A percentile compares a stretch with the other conserved stretches of the same genome.
These are phyloP conservation scores for Albula glossodonta DNA, from an alignment of 2,113 vertebrate species.

Conservation along the genomic window DNA sequence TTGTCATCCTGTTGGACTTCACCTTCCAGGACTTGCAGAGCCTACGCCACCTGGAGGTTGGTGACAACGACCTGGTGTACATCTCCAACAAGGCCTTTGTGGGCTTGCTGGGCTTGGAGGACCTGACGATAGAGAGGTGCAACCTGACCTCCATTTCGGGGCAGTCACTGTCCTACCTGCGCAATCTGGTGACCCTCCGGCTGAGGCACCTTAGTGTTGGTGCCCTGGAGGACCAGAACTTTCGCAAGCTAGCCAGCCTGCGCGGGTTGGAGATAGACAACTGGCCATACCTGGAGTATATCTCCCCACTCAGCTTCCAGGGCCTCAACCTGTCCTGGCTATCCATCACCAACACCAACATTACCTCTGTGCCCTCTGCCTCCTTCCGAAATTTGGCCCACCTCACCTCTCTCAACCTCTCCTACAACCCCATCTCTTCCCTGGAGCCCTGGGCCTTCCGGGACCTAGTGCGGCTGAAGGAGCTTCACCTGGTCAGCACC, in stretches of 20 bases:
- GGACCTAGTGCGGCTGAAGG: constrained; percentile 87
- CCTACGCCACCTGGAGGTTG: constrained; percentile 86
- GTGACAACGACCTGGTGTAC: constrained; percentile 95
- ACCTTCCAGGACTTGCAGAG: constrained; percentile 88
- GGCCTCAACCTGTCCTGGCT: constrained; percentile 93
- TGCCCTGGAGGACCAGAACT: constrained; percentile 87
- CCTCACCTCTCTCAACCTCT: constrained; percentile 89
- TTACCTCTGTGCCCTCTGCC: constrained; percentile 85
- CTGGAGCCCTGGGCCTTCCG: constrained; percentile 88
- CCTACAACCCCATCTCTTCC: constrained; percentile 89
- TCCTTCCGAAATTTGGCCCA: constrained; percentile 87
- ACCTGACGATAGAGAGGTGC: constrained; percentile 91
- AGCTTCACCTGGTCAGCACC: constrained; percentile 90
- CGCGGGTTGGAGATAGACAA: constrained; percentile 88
- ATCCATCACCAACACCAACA: constrained; percentile 93
- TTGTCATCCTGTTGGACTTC: constrained; percentile 94
- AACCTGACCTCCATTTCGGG: constrained; percentile 91
- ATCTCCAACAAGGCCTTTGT: constrained; percentile 92
- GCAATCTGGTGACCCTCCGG: constrained; percentile 80
- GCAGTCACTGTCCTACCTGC: constrained; percentile 89
- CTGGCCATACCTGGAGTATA: constrained; percentile 90
- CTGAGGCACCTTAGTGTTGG: constrained; percentile 89
- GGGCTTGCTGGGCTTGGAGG: constrained; percentile 81
- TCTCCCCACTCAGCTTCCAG: constrained; percentile 85
- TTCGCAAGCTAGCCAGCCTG: constrained; percentile 80